Conservation (phyloP, 92 coral and sea anemone species). For the Porites rus region DNA sequence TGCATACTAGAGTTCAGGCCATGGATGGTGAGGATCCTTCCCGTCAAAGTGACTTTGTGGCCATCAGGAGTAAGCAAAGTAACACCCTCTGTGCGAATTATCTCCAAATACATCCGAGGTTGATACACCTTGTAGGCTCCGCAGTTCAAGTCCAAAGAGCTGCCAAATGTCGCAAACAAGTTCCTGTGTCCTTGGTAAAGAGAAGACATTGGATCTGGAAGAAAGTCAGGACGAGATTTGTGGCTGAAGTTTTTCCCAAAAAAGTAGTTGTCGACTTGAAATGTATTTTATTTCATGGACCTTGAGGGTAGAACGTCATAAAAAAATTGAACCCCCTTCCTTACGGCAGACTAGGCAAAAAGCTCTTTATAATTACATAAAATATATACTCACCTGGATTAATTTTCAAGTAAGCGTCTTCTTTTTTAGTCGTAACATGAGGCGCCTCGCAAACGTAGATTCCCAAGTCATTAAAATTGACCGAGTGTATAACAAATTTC, state of each 20-base stretch:
- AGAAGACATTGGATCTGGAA: constrained; percentile 36
- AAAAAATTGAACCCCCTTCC: not conserved
- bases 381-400: constrained; percentile 21
- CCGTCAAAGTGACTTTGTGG: constrained; percentile 47
- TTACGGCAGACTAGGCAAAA: not conserved
- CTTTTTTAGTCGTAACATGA: constrained; percentile 10
- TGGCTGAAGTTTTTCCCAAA: too few relatives aligned
- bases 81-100: constrained; percentile 43
- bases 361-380: not conserved
- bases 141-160: constrained; percentile 74
- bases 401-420: constrained; percentile 14
- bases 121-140: constrained; percentile 57
- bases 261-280: too few relatives aligned
- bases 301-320: too few relatives aligned
- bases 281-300: too few relatives aligned
- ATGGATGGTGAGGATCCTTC: constrained; percentile 53
- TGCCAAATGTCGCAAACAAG: constrained; percentile 59
- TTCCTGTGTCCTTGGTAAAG: constrained; percentile 46
- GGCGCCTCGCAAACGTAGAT: constrained; percentile 69
- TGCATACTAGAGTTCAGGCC: constrained; percentile 47
- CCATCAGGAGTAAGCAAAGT: constrained; percentile 54
- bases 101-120: constrained; percentile 55
- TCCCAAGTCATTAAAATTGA: constrained; percentile 64
- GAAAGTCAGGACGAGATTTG: not conserved
- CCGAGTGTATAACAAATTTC: constrained; percentile 71